Conservation (phyloP, 2,113 vertebrate species). For the Ciconia boyciana region DNA sequence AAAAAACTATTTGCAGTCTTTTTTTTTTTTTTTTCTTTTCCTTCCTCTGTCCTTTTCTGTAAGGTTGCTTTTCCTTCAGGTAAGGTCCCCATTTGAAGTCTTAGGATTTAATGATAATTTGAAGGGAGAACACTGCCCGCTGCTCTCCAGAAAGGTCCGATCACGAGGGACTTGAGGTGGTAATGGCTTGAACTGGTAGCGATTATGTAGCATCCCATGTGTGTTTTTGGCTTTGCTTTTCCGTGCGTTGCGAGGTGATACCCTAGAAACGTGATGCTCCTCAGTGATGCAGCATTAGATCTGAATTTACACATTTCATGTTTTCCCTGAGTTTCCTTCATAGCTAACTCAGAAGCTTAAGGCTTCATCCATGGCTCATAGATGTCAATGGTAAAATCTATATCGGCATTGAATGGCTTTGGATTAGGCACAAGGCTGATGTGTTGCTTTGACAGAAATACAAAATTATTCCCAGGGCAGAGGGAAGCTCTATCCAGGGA, state of each 20-base stretch:
- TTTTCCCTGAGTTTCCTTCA: not conserved
- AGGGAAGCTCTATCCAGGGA: not conserved
- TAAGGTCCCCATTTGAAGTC: not conserved
- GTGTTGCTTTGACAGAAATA: not conserved
- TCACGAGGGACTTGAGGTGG: not conserved
- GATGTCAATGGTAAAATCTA: not conserved
- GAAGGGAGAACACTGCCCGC: not conserved
- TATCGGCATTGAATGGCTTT: not conserved
- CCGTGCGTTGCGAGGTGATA: fast-evolving
- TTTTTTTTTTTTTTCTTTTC: too few relatives aligned
- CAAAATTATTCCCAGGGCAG: not conserved
- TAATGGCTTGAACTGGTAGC: not conserved
- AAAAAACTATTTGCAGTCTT: not conserved
- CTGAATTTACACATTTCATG: not conserved
- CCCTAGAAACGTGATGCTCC: not conserved
- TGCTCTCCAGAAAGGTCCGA: not conserved
- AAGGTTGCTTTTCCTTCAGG: not conserved
- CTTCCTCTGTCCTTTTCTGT: not conserved
- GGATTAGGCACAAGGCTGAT: not conserved
- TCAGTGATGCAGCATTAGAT: not conserved
- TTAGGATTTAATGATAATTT: not conserved
- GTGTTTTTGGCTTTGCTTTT: not conserved
- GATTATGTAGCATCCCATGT: not conserved
- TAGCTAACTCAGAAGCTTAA: not conserved
- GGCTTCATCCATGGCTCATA: not conserved